Evolutionary conservation across 2,797 vertebrate genomes (phyloP), one percentile per base, ranked within the genome.

Genomic region (Catostomus latipinnis): DNA sequence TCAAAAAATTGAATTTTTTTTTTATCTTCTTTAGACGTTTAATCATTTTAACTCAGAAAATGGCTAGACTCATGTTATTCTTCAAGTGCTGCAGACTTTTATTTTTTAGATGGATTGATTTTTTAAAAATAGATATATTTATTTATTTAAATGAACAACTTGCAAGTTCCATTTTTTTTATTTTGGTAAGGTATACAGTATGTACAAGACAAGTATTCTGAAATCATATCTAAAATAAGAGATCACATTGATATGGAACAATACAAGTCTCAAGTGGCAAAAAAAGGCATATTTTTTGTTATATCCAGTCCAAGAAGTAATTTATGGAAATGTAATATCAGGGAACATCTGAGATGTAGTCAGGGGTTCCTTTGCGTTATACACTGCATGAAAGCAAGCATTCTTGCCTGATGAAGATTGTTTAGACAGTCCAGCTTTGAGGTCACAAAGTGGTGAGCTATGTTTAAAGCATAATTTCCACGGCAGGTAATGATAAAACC

Each of bases 401-500:
- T 58, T 56, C 8, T 62, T 5, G 50, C 45, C 12, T 12, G 6
- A 2, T 69, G 62, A 65, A 52, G 16, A 16, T 12, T n/a, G 8
- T 50, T 46, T 43, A 10, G 1, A 11, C 46, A 65, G 45, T 78
- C 50, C 80, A 56, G 48, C 43, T 60, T 12, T 62, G 70, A 76
- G 34, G 13, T 80, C 78, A 76, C 22, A 16, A 6, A 60, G 48
- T n/a, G n/a, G 12, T 14, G 8, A 43, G 11, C 0, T 34, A 2
- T 58, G 43, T 73, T 62, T 72, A 52, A 5, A 62, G 22, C 6
- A 9, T 81, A 4, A 71, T 74, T 82, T 80, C 60, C 34, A 7
- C 8, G 8, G 0, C 6, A n/a, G 14, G n/a, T 52, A 63, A 46
- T 63, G 10, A 34, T 5, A 78, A 70, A 81, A 11, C 60, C 52